phyloP scores from a whole-genome alignment of 2,797 vertebrate genomes.

The Spinus olivaceus region DNA sequence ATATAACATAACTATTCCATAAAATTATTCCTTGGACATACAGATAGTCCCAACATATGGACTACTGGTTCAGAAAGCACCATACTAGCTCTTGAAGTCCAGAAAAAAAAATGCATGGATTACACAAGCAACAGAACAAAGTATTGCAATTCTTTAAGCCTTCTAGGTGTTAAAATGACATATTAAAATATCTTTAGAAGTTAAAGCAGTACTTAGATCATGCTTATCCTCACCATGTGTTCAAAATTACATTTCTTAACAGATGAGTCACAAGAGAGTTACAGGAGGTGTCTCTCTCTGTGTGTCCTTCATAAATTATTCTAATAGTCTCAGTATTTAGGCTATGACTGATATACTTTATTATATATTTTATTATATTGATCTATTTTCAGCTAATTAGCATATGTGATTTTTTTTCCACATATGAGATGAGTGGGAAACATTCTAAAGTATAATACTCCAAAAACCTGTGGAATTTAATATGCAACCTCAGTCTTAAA shows the following conservation, averaged over 20 bases:
- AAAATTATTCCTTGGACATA: neutral
- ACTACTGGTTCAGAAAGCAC: neutral
- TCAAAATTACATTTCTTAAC: neutral
- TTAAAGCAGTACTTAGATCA: neutral
- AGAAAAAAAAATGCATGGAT: neutral
- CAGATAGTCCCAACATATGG: neutral
- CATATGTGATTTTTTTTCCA: neutral
- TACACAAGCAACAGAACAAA: neutral
- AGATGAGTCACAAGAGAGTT: neutral
- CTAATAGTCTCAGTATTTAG: neutral
- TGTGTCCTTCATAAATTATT: neutral
- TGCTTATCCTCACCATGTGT: neutral
- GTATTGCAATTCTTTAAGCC: neutral
- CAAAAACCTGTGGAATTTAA: neutral
- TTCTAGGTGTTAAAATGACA: neutral
- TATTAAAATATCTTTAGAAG: neutral
- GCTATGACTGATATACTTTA: neutral
- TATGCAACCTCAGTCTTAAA: neutral
- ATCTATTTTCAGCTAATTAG: neutral
- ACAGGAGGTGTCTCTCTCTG: neutral
- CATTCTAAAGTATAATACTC: neutral
- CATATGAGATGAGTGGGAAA: neutral
- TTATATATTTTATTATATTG: neutral
- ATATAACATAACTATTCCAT: neutral
- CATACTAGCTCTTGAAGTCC: neutral